Conservation (phyloP, 1,140 invertebrate genomes). For the Nasonia longicornis region DNA sequence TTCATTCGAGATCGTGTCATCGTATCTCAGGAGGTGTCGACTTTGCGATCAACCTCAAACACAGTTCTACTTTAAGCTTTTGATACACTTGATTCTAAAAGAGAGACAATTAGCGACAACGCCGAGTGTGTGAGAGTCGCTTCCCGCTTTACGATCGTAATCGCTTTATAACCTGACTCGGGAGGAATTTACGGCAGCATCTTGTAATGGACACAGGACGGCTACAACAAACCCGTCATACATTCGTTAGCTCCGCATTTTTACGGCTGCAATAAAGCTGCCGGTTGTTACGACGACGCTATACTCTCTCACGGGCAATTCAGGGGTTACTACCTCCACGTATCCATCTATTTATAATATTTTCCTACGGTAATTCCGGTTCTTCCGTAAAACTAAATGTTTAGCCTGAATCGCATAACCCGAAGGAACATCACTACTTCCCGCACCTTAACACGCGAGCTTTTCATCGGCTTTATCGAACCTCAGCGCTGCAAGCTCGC, state of each 20-base stretch:
- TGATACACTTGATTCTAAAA: background rate
- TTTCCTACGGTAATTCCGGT: background rate
- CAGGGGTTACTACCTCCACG: background rate
- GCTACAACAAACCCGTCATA: background rate
- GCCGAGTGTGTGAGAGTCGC: background rate
- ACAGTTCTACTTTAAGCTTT: background rate
- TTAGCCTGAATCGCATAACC: background rate
- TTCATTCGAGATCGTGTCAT: too few relatives aligned
- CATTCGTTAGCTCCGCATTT: slow-evolving; percentile 1
- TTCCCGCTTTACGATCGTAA: slow-evolving; percentile 1
- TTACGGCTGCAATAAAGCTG: background rate
- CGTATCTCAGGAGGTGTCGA: too few relatives aligned
- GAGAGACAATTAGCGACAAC: background rate
- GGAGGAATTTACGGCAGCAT: background rate
- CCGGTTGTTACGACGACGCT: background rate
- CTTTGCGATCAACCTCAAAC: background rate
- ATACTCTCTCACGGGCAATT: background rate
- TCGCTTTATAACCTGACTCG: background rate
- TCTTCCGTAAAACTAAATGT: background rate
- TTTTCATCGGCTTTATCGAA: background rate
- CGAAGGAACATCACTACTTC: background rate
- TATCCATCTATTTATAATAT: background rate
- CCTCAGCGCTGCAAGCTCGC: background rate
- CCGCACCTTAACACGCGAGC: background rate
- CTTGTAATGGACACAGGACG: background rate